Evolutionary conservation across 1,140 invertebrate genomes (phyloP), one percentile per base, ranked within the genome.

Genomic region (Anastatus disparis): DNA sequence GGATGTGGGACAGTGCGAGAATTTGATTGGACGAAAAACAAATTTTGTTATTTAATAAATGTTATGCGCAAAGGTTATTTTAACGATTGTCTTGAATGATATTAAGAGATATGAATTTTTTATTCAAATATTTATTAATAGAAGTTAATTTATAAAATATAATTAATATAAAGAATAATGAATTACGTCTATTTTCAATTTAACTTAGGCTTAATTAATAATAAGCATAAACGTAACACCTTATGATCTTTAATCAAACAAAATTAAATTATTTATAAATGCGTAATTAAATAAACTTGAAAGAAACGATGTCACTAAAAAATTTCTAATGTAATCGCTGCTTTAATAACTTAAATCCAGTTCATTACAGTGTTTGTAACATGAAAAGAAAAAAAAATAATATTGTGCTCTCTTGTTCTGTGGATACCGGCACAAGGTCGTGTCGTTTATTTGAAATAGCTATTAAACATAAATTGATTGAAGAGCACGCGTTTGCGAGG

Each of bases 341-440:
- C n/a, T n/a, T n/a, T n/a, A n/a, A n/a, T n/a, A n/a, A n/a, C n/a
- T n/a, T n/a, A n/a, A n/a, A n/a, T n/a, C n/a, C n/a, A n/a, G n/a
- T n/a, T n/a, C n/a, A n/a, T 56, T 56, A 38, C 8, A 56, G 27
- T 27, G 13, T 2, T 4, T 6, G 3, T 26, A 17, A 1, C 17
- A 55, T 26, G 9, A 55, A n/a, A 55, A n/a, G 10, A 10, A 35
- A 35, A 35, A 35, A 35, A 55, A 55, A 35, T 46, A 27, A 29
- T 9, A 13, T 55, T 15, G 42, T 35, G 38, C 26, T 22, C 58
- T 69, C 44, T 68, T 68, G 42, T 68, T 56, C 44, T 38, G 31
- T 29, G 17, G 35, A 62, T 62, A 69, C n/a, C 38, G 24, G 48
- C 31, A 44, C 67, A 69, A 61, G 67, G 67, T 62, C 58, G 58